These are phyloP conservation scores for Myiagra hebetior DNA, from an alignment of 2,113 vertebrate genomes.

Conservation along the genomic window DNA sequence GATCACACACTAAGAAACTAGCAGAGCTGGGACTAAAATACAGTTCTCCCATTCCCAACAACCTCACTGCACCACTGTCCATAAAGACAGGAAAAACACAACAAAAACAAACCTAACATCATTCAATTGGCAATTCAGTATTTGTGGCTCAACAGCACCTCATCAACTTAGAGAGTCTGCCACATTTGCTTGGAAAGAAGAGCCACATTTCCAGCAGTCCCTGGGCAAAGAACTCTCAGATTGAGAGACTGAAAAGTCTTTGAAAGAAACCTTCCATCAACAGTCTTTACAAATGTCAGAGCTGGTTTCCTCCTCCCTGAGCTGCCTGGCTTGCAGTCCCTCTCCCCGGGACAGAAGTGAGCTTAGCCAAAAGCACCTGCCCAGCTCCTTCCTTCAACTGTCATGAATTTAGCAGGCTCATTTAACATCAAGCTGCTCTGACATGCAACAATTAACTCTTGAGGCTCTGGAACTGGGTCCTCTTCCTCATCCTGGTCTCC, in stretches of 20 bases:
- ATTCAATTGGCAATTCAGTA: not conserved
- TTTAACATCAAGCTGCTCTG: not conserved
- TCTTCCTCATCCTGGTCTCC: not conserved
- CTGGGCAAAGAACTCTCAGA: constrained; percentile 19
- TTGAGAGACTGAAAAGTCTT: constrained; percentile 23
- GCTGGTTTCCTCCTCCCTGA: not conserved
- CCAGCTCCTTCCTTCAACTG: not conserved
- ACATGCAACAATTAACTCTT: not conserved
- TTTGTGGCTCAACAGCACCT: constrained; percentile 21
- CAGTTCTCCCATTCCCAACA: not conserved
- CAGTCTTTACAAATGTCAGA: constrained; percentile 7
- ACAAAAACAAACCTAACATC: not conserved
- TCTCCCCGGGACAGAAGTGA: not conserved
- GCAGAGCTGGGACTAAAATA: not conserved
- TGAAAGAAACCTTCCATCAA: constrained; percentile 47
- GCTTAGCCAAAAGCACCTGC: constrained; percentile 40
- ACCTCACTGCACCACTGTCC: not conserved
- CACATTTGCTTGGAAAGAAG: not conserved
- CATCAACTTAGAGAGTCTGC: not conserved
- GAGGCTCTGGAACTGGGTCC: not conserved
- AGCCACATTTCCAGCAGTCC: not conserved
- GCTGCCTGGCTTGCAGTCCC: not conserved
- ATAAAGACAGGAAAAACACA: not conserved
- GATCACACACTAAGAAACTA: not conserved
- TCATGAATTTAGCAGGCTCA: not conserved